Base-by-base conservation (phyloP, 2,113 vertebrate genomes). In the Dunckerocampus dactyliophorus region DNA sequence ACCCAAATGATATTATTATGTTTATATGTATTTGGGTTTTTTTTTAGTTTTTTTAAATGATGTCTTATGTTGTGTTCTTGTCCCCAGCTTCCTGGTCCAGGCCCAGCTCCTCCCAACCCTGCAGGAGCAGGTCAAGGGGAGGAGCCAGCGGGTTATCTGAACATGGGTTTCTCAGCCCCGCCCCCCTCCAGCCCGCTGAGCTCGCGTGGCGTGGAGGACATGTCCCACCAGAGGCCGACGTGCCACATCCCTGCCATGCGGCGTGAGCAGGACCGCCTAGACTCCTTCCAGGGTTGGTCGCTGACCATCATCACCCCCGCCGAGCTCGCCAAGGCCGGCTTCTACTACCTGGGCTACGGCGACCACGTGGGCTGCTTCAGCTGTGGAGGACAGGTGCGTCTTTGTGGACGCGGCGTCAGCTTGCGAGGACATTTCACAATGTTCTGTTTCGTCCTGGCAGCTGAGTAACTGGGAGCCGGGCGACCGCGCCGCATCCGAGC, bases 381-480 rank as follows among this genome's bases (percentile, higher is more conserved):
- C 54, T 99, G 97, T 37, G 95, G 94, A 34, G 95, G 95, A 50
- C 88, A 88, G 82, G 86, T 86, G 47, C 15, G 75, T 51, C 1
- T 37, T n/a, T 5, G n/a, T 14, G 13, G 39, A 9, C 37, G 37
- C 8, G 37, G 4, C 3, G 47, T 17, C 1, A n/a, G 2, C 47
- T 6, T 3, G 47, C 8, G 6, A 21, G 21, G 21, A 20, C 12
- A 24, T 52, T 21, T 53, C 57, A 8, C 8, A 13, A 52, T 7
- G 1, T 49, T 67, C 54, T 43, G 39, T 43, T 12, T 8, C 31
- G 2, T 51, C 53, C 61, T 1, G 2, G 6, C 92, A 92, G 62
- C 84, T 98, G 28, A 94, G 90, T 85, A 98, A 97, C 86, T 98
- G 97, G 97, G 95, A 97, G 62, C 95, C 95, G 0, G 95, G 98